phyloP scores from a whole-genome alignment of 2,113 vertebrate genomes.

The Rhynchomys soricoides region DNA sequence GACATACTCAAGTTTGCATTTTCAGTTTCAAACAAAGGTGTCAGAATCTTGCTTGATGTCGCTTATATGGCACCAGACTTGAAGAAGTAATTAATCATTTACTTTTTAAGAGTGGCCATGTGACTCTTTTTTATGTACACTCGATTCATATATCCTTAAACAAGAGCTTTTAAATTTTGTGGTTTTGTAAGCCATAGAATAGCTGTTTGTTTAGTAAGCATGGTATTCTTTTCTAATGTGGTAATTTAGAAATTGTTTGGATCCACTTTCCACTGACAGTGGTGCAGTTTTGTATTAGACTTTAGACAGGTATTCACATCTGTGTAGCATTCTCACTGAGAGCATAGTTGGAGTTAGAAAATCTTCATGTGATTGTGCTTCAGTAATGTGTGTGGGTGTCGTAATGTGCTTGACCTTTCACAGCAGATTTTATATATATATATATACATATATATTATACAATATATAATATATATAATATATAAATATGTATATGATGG shows the following conservation, averaged over 20 bases:
- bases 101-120: conserved; percentile 8
- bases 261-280: background rate
- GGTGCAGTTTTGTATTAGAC: background rate
- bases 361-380: background rate
- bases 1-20: background rate
- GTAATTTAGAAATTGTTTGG: background rate
- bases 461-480: too few relatives aligned
- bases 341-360: conserved; percentile 9
- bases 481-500: too few relatives aligned
- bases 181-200: conserved; percentile 12
- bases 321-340: background rate
- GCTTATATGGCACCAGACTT: background rate
- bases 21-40: background rate
- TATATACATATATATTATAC: background rate
- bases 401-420: background rate
- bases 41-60: background rate
- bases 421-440: background rate
- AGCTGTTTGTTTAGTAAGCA: conserved; percentile 24
- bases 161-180: conserved; percentile 33
- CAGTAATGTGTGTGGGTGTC: background rate
- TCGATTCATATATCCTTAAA: background rate
- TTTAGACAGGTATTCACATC: background rate
- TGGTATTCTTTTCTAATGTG: background rate
- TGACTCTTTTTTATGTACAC: background rate
- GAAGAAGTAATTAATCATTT: conserved; percentile 39